Evolutionary conservation across 2,113 vertebrate species (phyloP).

Genomic region (Mixornis gularis): DNA sequence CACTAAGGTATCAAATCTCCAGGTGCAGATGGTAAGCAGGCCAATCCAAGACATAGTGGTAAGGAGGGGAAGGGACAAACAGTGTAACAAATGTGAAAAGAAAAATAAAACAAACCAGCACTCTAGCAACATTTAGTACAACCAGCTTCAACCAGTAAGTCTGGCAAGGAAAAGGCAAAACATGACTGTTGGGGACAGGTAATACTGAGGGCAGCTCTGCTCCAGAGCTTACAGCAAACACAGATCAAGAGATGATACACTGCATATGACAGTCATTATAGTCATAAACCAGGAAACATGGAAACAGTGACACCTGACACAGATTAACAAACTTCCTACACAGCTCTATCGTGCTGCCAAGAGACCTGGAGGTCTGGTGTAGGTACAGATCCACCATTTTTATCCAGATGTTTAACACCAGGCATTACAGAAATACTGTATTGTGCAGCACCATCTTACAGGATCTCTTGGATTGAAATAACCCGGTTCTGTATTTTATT

Average conservation of each 20-base stretch:
- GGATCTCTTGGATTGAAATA: background rate
- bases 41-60: background rate
- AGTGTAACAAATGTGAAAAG: background rate
- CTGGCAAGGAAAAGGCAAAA: background rate
- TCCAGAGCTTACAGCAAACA: background rate
- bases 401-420: background rate
- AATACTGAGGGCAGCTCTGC: background rate
- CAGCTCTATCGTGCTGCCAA: background rate
- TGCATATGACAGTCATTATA: background rate
- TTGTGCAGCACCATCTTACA: background rate
- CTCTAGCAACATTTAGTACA: background rate
- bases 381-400: background rate
- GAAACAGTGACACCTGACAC: background rate
- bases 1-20: background rate
- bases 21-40: background rate
- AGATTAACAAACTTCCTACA: background rate
- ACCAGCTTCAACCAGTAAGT: background rate
- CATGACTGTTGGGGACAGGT: background rate
- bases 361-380: background rate
- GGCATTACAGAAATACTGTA: background rate
- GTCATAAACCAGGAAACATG: background rate
- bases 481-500: background rate
- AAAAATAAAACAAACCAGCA: background rate
- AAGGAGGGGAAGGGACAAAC: background rate
- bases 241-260: background rate